Percentiles rank a stretch among this genome's conserved stretches.
Conservation (phyloP, 2,888 invertebrate genomes). For the Anodontia alba region DNA sequence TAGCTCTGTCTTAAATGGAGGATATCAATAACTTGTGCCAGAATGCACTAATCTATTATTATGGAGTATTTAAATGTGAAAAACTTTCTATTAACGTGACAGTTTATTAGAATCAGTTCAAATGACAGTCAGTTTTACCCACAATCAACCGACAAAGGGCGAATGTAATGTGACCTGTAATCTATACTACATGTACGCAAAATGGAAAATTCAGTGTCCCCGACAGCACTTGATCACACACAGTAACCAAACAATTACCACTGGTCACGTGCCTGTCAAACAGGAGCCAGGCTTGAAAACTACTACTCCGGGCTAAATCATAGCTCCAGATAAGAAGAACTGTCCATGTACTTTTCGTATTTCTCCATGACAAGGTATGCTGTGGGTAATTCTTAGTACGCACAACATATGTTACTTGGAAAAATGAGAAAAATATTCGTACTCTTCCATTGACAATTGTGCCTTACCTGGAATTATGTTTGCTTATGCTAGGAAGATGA, state of each 20-base stretch:
- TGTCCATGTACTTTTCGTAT: too few relatives aligned
- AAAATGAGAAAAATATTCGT: too few relatives aligned
- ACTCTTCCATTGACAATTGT: too few relatives aligned
- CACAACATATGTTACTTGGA: too few relatives aligned
- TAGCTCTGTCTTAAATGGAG: neutral
- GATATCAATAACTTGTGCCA: constrained; percentile 14
- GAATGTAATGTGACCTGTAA: neutral
- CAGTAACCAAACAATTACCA: constrained; percentile 8
- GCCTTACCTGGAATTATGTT: too few relatives aligned
- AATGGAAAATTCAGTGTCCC: neutral
- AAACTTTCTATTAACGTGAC: neutral
- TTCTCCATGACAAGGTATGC: too few relatives aligned
- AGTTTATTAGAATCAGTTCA: neutral
- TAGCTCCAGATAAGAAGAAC: too few relatives aligned
- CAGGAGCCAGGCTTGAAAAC: neutral
- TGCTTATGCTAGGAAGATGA: too few relatives aligned
- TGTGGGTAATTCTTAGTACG: too few relatives aligned
- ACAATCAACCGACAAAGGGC: neutral
- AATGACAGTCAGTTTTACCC: neutral
- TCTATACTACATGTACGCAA: neutral
- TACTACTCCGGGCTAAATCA: too few relatives aligned
- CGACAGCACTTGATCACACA: neutral
- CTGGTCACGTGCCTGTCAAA: neutral
- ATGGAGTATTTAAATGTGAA: neutral
- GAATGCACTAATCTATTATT: constrained; percentile 2